Evolutionary conservation across 2,113 vertebrate genomes (phyloP), one percentile per base, ranked within the genome.

Genomic region (Origma solitaria): DNA sequence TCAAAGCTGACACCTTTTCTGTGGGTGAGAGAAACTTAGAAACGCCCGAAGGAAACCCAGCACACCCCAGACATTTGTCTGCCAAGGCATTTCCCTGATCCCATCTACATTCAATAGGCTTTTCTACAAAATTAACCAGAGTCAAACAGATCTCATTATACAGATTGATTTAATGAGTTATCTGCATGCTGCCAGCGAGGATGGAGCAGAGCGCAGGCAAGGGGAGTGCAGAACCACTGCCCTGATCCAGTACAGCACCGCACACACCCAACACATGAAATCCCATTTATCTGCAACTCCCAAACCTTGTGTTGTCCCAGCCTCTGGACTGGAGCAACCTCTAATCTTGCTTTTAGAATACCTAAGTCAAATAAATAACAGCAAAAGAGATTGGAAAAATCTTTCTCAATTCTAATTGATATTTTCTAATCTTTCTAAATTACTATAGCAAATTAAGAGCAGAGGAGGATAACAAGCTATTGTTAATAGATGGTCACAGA

Each of bases 131-230:
- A 81, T 54, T 50, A 65, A 62, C 37, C 13, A 1, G 11, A 71
- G 77, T 12, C 38, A 50, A 68, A 23, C 21, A 30, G 13, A 15
- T n/a, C 30, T 73, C n/a, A 11, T 27, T 49, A 10, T 5, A 18
- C 16, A n/a, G 54, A 57, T 28, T 27, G 84, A 69, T 56, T 58
- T 24, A 38, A 72, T 2, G 14, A 80, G 24, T 38, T 62, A 35
- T 8, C 42, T 27, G 23, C 23, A 14, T 0, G 0, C 60, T 51
- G 28, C 44, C 70, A 53, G 62, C 1, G 4, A 57, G 45, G 64
- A 27, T 17, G 11, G 4, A 35, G 2, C 35, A 19, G 62, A 38
- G 49, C 0, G 9, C 38, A 62, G 35, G 14, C 40, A 27, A 23
- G 44, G 27, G 54, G 21, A 6, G 0, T 13, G 30, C 66, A 80